phyloP scores from a whole-genome alignment of 2,888 invertebrate genomes.

The Pomacea canaliculata region DNA sequence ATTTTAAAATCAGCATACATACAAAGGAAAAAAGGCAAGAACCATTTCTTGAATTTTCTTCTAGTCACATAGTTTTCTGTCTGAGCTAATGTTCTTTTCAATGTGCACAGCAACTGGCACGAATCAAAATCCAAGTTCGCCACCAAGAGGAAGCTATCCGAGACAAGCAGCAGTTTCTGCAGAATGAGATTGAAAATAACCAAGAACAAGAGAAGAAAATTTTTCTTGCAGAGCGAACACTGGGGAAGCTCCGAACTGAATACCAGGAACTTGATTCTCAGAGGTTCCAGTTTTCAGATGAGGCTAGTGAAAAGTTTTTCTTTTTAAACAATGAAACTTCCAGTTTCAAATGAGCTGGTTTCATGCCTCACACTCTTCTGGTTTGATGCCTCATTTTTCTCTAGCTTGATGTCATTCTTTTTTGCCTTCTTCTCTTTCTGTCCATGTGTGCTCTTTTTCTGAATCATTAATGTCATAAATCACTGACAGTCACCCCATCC shows the following conservation, averaged over 20 bases:
- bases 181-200: constrained; percentile 67
- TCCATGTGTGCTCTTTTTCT: no score
- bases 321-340: no score
- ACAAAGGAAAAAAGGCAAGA: no score
- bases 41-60: not conserved
- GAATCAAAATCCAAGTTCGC: constrained; percentile 63
- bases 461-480: no score
- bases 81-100: not conserved
- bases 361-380: no score
- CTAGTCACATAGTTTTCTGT: not conserved
- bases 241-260: constrained; percentile 60
- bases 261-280: constrained; percentile 64
- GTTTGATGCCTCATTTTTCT: no score
- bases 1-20: no score
- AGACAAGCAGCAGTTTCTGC: constrained; percentile 67
- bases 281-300: constrained; percentile 66
- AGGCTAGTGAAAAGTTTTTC: constrained; percentile 49
- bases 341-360: no score
- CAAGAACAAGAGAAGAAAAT: constrained; percentile 67
- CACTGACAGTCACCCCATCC: no score
- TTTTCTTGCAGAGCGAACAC: constrained; percentile 60
- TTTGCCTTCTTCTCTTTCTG: no score
- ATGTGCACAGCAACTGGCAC: constrained; percentile 61
- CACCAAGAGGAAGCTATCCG: constrained; percentile 63
- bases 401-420: no score